A percentile compares a stretch with the other conserved stretches of the same genome.
These are phyloP conservation scores for Furcula furcula DNA, from an alignment of 2,888 invertebrate genomes.

Conservation along the genomic window DNA sequence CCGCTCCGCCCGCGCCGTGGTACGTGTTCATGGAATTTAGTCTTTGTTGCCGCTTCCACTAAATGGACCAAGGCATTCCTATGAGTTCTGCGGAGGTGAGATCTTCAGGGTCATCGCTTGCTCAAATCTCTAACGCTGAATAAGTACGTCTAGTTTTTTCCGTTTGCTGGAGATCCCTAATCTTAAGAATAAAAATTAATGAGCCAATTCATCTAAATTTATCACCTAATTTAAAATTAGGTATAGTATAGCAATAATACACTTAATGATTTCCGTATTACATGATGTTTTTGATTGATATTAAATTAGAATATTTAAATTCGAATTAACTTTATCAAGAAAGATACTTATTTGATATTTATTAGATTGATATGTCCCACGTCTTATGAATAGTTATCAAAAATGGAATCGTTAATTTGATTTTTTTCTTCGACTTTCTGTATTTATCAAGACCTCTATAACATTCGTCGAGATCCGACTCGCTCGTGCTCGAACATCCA, in stretches of 20 bases:
- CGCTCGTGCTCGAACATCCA: constrained; percentile 60
- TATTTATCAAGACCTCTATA: constrained; percentile 49
- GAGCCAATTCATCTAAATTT: too few species aligned
- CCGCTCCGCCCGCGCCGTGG: constrained; percentile 38
- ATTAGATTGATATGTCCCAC: constrained; percentile 6
- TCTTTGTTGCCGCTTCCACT: constrained; percentile 48
- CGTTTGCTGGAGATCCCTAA: not conserved
- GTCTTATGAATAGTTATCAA: constrained; percentile 12
- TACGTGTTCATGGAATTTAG: constrained; percentile 59
- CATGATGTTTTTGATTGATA: not conserved
- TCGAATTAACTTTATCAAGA: not conserved
- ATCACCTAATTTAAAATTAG: not conserved
- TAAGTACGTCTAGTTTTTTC: constrained; percentile 3
- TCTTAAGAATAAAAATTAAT: too few species aligned
- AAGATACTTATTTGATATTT: constrained; percentile 6
- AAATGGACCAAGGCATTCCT: constrained; percentile 49
- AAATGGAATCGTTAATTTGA: constrained; percentile 17
- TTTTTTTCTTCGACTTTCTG: constrained; percentile 26
- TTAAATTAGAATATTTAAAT: not conserved
- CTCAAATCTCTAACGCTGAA: constrained; percentile 16
- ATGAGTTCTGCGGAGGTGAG: constrained; percentile 45
- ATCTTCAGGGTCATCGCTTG: constrained; percentile 38
- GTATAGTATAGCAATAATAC: too few species aligned
- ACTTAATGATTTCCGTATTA: not conserved
- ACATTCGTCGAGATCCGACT: constrained; percentile 41